phyloP scores from a whole-genome alignment of 2,888 invertebrate species.

The Acrobeloides nanus region DNA sequence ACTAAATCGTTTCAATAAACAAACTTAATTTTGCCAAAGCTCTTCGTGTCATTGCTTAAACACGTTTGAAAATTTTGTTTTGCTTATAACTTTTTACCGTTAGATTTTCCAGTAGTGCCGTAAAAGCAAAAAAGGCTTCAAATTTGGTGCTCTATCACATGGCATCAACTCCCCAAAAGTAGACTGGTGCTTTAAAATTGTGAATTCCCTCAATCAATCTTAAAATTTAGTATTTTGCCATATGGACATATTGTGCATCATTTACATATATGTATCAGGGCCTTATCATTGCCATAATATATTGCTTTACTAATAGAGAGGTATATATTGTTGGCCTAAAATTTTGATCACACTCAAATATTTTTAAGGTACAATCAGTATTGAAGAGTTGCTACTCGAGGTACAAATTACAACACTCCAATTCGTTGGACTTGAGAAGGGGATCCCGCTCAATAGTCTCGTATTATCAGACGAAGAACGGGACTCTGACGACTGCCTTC shows the following conservation, averaged over 20 bases:
- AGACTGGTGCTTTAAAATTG: not conserved
- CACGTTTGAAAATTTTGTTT: no score
- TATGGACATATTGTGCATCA: conserved; percentile 31
- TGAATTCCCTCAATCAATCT: conserved; percentile 1
- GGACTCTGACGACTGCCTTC: conserved; percentile 28
- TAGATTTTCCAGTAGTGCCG: no score
- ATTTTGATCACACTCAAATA: not conserved
- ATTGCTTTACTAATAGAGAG: conserved; percentile 59
- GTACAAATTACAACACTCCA: conserved; percentile 46
- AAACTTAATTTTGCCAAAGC: no score
- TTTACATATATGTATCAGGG: conserved; percentile 57
- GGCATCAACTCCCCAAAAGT: no score
- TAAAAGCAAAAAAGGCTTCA: no score
- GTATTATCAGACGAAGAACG: conserved; percentile 42
- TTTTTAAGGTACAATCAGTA: conserved; percentile 43
- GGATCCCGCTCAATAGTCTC: conserved; percentile 46
- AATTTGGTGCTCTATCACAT: no score
- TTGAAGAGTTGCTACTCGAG: conserved; percentile 43
- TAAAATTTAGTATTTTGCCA: conserved; percentile 35
- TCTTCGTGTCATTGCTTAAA: no score
- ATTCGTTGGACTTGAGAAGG: conserved; percentile 38
- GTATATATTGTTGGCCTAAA: conserved; percentile 31
- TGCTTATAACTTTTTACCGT: no score
- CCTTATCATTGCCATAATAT: conserved; percentile 58
- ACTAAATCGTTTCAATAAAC: no score